Conservation (phyloP, 2,888 invertebrate genomes). For the Cryptophagus acutangulus region DNA sequence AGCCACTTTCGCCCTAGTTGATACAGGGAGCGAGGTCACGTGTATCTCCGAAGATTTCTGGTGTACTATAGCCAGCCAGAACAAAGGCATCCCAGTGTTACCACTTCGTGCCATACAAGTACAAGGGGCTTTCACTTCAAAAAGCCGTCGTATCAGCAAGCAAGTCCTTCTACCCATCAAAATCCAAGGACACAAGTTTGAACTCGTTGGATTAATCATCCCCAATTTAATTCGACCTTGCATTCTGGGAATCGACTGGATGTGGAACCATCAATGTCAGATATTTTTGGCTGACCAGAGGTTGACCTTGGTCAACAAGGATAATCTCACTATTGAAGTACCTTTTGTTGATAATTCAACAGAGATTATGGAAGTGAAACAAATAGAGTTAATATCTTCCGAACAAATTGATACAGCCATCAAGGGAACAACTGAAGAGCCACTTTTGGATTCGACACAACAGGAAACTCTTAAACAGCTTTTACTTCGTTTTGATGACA, state of each 20-base stretch:
- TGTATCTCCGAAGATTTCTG: neutral
- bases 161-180: neutral
- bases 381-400: neutral
- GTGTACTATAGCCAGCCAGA: neutral
- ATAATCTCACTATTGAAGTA: neutral
- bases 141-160: neutral
- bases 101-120: neutral
- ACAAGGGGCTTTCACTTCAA: neutral
- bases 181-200: neutral
- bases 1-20: neutral
- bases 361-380: neutral
- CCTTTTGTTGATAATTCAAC: neutral
- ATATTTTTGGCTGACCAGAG: neutral
- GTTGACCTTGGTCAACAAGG: neutral
- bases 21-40: neutral
- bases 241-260: neutral
- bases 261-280: neutral
- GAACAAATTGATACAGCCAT: neutral
- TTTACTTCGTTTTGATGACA: too few relatives aligned
- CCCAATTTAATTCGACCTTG: neutral
- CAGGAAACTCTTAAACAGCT: neutral
- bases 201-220: neutral
- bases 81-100: neutral
- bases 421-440: neutral
- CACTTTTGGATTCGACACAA: neutral